Base-by-base conservation (phyloP, 2,888 invertebrate genomes). In the Caenorhabditis japonica region DNA sequence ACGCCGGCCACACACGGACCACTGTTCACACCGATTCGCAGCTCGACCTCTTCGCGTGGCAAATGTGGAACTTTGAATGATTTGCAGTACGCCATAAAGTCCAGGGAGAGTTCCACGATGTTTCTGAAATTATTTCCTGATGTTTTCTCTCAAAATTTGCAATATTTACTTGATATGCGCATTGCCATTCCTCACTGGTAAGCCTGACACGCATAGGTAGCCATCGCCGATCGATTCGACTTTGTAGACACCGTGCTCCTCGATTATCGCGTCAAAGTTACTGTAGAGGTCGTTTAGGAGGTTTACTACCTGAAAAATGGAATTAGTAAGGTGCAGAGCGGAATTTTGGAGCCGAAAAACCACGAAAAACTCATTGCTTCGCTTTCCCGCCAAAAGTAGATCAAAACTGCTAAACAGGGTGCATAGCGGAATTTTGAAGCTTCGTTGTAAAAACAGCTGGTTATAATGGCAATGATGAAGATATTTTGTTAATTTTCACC, bases 191-290 rank as follows among this genome's bases (percentile, higher is more conserved):
- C 84, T 73, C n/a, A 62, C 60, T 4, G 85, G 85, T 10, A 85
- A 53, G 1, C 85, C 85, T n/a, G 84, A 84, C 2, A 85, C 85
- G 66, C 84, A 84, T 3, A 85, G 68, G 51, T 85, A 85, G 0
- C 83, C 85, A 47, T 85, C 85, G 3, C 85, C 85, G 43, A 86
- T 86, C 0, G 86, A 84, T 66, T 86, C 86, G 17, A 86, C 85
- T 75, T 85, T 85, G 62, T 85, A 85, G 21, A 80, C 83, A 30
- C 81, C 80, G 41, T 81, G 79, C 44, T 79, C 81, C 47, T 80
- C 85, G 49, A 85, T 85, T 13, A 85, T 82, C 5, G 76, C 68
- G 68, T 85, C 85, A 58, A 85, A 81, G 41, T 78, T 78, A 21
- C 83, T 83, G 58, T 84, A 85, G 13, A 85, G 53, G 43, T 82